phyloP scores from a whole-genome alignment of 2,888 invertebrate species.

The Gryllus longicercus region DNA sequence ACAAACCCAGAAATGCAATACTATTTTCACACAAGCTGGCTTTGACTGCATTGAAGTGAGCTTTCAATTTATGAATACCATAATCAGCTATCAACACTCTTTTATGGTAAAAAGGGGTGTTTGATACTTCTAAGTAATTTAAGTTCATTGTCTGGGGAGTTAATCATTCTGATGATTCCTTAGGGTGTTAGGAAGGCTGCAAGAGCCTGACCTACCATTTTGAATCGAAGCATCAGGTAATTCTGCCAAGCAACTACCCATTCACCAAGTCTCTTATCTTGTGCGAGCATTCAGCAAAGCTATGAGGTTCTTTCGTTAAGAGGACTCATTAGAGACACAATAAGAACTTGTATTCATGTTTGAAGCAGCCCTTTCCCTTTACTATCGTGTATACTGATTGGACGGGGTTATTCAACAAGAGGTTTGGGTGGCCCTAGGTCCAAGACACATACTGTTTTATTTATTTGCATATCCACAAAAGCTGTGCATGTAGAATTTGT shows the following conservation, averaged over 20 bases:
- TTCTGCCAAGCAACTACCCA: neutral
- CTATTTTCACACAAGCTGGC: too few species aligned
- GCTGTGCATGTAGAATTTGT: neutral
- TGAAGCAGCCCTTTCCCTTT: neutral
- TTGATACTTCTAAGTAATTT: neutral
- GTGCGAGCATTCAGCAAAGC: neutral
- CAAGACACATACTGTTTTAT: neutral
- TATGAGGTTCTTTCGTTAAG: neutral
- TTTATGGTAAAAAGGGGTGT: too few species aligned
- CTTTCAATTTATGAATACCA: too few species aligned
- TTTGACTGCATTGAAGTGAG: too few species aligned
- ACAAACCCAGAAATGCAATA: too few species aligned
- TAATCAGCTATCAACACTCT: too few species aligned
- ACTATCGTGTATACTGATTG: neutral
- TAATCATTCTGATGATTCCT: neutral
- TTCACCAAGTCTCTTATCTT: neutral
- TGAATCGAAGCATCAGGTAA: neutral
- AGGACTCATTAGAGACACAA: neutral
- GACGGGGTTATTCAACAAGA: neutral
- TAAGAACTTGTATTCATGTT: neutral
- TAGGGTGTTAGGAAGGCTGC: neutral
- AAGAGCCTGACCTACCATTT: neutral
- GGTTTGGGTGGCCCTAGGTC: neutral
- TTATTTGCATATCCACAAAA: neutral
- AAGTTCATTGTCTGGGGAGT: neutral